Evolutionary conservation across 1,140 invertebrate genomes (phyloP).

Genomic region (honey bee (Apis mellifera)): DNA sequence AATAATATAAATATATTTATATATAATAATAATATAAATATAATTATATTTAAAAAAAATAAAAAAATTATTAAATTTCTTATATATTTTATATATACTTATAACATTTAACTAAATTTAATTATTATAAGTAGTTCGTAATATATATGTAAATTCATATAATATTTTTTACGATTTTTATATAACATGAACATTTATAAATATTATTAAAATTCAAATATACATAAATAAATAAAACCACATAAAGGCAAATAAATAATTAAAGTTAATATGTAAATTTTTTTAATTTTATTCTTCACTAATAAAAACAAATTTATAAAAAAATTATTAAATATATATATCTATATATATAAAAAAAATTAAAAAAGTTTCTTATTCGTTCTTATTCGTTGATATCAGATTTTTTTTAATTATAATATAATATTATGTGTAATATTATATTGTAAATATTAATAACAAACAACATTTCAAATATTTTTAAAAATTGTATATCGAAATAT

Average conservation of each 20-base stretch:
- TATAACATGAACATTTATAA: background rate
- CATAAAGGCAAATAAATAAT: background rate
- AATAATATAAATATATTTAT: too few species aligned
- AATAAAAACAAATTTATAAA: background rate
- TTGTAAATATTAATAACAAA: background rate
- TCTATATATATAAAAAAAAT: background rate
- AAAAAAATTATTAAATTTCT: background rate
- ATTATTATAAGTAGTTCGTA: background rate
- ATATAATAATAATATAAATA: background rate
- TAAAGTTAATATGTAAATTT: background rate
- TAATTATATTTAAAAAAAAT: background rate
- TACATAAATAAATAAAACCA: background rate
- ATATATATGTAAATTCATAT: background rate
- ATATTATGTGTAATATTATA: background rate
- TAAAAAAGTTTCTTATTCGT: slow-evolving; percentile 28
- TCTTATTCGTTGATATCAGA: slow-evolving; percentile 29
- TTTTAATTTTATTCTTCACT: background rate
- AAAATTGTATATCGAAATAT: background rate
- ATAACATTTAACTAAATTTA: too few species aligned
- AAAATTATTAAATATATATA: background rate
- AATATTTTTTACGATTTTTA: background rate
- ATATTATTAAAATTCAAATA: background rate
- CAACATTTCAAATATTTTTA: too few species aligned
- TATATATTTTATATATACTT: too few species aligned
- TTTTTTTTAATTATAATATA: background rate